Evolutionary conservation across 2,113 vertebrate species (phyloP).

Genomic region (Oreochromis tanganicae): DNA sequence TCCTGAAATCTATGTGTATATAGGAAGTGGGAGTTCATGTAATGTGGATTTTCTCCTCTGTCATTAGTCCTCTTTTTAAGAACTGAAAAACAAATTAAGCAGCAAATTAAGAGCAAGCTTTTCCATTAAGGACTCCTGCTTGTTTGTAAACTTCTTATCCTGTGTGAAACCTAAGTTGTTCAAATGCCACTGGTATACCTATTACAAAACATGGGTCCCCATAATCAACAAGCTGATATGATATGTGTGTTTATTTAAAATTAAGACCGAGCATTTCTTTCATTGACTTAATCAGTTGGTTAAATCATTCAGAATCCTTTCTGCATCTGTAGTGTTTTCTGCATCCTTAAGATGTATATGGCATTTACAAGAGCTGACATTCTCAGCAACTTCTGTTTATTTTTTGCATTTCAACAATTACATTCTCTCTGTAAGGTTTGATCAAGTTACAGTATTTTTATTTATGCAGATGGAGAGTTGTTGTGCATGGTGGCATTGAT

Average conservation of each 20-base stretch:
- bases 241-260: neutral
- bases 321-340: rapidly evolving
- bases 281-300: too few species aligned
- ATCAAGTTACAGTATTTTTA: rapidly evolving
- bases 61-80: rapidly evolving
- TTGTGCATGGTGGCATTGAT: neutral
- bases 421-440: neutral
- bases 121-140: too few species aligned
- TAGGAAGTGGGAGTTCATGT: neutral
- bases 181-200: neutral
- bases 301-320: too few species aligned
- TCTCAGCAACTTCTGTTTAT: neutral
- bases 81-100: rapidly evolving
- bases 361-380: neutral
- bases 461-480: neutral
- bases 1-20: neutral
- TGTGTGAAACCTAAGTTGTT: neutral
- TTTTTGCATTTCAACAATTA: neutral
- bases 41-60: rapidly evolving
- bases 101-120: neutral
- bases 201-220: neutral
- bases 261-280: neutral
- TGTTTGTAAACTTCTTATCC: neutral
- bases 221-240: neutral
- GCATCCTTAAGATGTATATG: rapidly evolving